Percentiles rank a stretch among this genome's conserved stretches.
These are phyloP conservation scores for Zaprionus ghesquierei DNA, from an alignment of 1,140 invertebrate species.

Conservation along the genomic window DNA sequence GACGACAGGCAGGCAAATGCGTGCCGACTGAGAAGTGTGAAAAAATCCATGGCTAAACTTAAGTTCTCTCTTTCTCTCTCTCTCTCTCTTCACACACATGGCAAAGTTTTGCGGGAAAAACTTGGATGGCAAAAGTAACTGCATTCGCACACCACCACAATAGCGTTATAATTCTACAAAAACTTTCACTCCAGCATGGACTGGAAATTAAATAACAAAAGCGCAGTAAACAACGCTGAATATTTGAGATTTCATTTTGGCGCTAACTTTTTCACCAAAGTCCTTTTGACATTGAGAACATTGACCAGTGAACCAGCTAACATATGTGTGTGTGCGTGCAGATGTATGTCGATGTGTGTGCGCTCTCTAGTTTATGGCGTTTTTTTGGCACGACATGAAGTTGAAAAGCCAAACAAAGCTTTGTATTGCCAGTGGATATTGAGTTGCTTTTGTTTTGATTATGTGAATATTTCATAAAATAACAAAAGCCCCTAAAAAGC, in stretches of 20 bases:
- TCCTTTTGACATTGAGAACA: conserved; percentile 14
- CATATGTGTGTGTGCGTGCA: background rate
- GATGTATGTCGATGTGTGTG: background rate
- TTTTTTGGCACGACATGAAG: background rate
- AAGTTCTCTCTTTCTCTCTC: background rate
- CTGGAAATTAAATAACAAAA: conserved; percentile 50
- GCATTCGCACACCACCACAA: conserved; percentile 19
- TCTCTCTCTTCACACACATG: conserved; percentile 16
- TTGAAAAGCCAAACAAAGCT: conserved; percentile 17
- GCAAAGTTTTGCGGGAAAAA: conserved; percentile 36
- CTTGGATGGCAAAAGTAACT: conserved; percentile 24
- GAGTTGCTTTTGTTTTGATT: conserved; percentile 26
- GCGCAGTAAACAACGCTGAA: conserved; percentile 1
- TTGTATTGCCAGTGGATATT: conserved; percentile 8
- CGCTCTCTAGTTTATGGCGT: background rate
- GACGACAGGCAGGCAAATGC: conserved; percentile 14
- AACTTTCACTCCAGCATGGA: conserved; percentile 53
- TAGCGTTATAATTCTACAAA: conserved; percentile 68
- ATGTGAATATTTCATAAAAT: conserved; percentile 40
- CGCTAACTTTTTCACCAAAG: background rate
- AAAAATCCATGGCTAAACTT: conserved; percentile 69
- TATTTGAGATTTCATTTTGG: conserved; percentile 2
- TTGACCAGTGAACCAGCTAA: background rate
- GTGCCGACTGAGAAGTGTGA: conserved; percentile 40
- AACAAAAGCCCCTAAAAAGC: conserved; percentile 13